phyloP scores from a whole-genome alignment of 2,113 vertebrate genomes.

The Formicarius rufipectus region DNA sequence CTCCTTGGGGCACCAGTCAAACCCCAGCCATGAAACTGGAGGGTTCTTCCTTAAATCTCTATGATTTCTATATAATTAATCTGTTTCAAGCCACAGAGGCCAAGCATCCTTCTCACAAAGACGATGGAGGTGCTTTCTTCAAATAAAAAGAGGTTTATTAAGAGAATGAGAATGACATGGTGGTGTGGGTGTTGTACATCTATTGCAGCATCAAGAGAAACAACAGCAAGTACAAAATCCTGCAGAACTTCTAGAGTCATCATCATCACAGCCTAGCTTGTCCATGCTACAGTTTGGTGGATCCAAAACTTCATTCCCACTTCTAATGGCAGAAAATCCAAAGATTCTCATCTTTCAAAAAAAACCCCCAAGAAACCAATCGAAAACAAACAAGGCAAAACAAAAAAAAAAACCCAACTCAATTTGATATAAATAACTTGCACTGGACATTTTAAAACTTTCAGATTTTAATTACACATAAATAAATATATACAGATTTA shows the following conservation, averaged over 20 bases:
- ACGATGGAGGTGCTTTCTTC: slow-evolving; percentile 22
- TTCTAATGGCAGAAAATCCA: slow-evolving; percentile 48
- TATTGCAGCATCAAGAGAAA: slow-evolving; percentile 69
- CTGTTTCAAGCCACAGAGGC: not conserved
- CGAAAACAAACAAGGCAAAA: not conserved
- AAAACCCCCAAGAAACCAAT: not conserved
- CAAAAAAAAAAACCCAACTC: slow-evolving; percentile 2
- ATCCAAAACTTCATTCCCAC: slow-evolving; percentile 55
- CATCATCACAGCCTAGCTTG: slow-evolving; percentile 19
- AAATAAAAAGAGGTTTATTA: slow-evolving; percentile 76
- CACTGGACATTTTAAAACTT: slow-evolving; percentile 75
- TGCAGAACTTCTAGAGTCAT: slow-evolving; percentile 36
- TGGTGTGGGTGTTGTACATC: slow-evolving; percentile 51
- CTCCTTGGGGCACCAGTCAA: not conserved
- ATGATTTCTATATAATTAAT: not conserved
- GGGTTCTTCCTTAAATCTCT: not conserved
- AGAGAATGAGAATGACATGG: slow-evolving; percentile 64
- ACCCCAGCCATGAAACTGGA: not conserved
- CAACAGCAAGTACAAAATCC: slow-evolving; percentile 65
- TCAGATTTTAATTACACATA: slow-evolving; percentile 81
- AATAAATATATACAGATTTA: slow-evolving; percentile 82
- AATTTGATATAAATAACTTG: slow-evolving; percentile 74
- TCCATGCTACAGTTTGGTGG: slow-evolving; percentile 17
- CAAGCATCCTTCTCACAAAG: slow-evolving; percentile 24
- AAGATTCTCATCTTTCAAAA: not conserved